Conservation (phyloP, 2,797 vertebrate species). For the Microcaecilia unicolor region DNA sequence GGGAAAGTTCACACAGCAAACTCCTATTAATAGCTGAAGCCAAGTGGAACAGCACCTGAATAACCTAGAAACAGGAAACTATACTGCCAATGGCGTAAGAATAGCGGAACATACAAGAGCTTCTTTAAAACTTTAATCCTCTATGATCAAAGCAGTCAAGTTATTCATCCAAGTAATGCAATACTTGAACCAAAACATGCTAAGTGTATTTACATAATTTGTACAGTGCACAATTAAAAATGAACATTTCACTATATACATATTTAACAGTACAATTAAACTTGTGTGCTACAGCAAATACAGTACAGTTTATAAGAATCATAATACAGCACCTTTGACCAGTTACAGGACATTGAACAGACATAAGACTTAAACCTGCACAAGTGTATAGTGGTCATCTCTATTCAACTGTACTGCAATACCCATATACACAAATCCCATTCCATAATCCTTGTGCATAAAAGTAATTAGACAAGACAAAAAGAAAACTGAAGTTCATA, state of each 20-base stretch:
- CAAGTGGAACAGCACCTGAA: no score
- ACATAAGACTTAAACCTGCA: constrained; percentile 42
- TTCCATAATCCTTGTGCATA: no score
- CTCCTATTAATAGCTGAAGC: no score
- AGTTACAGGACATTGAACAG: constrained; percentile 36
- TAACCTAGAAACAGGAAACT: no score
- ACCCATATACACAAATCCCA: constrained; percentile 48
- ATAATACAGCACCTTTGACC: constrained; percentile 47
- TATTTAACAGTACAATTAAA: constrained; percentile 43
- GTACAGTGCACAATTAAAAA: constrained; percentile 60
- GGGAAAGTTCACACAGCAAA: no score
- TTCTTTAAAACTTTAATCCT: constrained; percentile 69
- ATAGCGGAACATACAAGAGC: constrained; percentile 65
- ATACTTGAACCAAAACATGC: constrained; percentile 57
- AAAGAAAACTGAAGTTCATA: constrained; percentile 42
- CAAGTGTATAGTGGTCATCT: constrained; percentile 38
- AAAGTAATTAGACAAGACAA: constrained; percentile 55
- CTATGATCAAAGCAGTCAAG: constrained; percentile 66
- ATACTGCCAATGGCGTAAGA: constrained; percentile 56
- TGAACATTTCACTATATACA: constrained; percentile 63
- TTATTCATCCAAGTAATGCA: constrained; percentile 62
- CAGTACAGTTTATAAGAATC: constrained; percentile 44
- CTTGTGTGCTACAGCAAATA: constrained; percentile 53
- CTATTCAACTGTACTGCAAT: constrained; percentile 34
- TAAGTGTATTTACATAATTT: constrained; percentile 64